Evolutionary conservation across 1,140 invertebrate species (phyloP).

Genomic region (Fopius arisanus): DNA sequence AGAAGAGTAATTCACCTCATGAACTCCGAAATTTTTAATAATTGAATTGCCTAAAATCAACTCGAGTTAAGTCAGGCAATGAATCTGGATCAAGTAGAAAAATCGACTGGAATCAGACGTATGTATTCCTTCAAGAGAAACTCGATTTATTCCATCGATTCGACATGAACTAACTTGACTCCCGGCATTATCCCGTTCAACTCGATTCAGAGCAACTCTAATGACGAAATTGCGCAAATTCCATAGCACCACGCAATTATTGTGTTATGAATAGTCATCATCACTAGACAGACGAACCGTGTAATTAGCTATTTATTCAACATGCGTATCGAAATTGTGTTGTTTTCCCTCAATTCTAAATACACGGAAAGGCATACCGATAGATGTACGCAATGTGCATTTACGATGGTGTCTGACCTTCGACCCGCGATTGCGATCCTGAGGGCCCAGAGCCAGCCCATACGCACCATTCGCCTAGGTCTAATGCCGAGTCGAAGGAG

Average conservation of each 20-base stretch:
- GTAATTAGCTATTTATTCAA: background rate
- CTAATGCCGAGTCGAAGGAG: background rate
- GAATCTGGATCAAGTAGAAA: too few relatives aligned
- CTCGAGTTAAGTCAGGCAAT: too few relatives aligned
- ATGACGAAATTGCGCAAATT: too few relatives aligned
- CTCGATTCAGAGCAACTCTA: too few relatives aligned
- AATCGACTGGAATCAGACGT: too few relatives aligned
- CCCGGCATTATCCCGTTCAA: too few relatives aligned
- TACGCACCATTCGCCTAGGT: background rate
- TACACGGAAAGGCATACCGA: background rate
- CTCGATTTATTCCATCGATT: too few relatives aligned
- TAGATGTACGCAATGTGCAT: background rate
- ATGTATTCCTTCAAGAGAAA: too few relatives aligned
- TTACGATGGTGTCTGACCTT: background rate
- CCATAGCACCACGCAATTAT: background rate
- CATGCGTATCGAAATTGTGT: background rate
- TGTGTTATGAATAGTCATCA: background rate
- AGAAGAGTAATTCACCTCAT: too few relatives aligned
- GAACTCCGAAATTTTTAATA: too few relatives aligned
- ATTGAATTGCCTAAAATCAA: too few relatives aligned
- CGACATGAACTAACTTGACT: too few relatives aligned
- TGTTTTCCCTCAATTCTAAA: background rate
- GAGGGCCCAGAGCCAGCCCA: background rate
- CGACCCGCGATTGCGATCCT: background rate
- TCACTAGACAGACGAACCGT: background rate